phyloP scores from a whole-genome alignment of 2,888 invertebrate species.

The Nycteola revayana region DNA sequence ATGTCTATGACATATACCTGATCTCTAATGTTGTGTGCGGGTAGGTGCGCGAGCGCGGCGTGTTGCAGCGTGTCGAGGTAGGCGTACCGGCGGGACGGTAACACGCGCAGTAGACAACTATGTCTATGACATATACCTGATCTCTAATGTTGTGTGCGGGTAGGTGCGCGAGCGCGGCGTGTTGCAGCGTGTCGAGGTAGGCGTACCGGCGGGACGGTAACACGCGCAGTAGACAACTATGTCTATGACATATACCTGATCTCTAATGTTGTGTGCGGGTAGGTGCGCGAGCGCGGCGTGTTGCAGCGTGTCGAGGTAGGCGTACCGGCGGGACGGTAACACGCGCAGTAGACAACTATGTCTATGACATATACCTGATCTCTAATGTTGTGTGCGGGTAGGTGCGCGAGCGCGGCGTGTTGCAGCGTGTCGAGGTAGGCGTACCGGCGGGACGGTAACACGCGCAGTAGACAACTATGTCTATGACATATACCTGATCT shows the following conservation, averaged over 20 bases:
- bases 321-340: conserved; percentile 45
- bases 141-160: not conserved
- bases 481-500: not conserved
- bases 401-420: conserved; percentile 80
- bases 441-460: conserved; percentile 45
- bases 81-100: no score
- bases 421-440: conserved; percentile 75
- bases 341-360: conserved; percentile 47
- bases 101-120: no score
- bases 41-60: no score
- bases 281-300: conserved; percentile 82
- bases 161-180: not conserved
- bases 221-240: no score
- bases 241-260: conserved; percentile 55
- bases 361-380: conserved; percentile 61
- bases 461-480: conserved; percentile 45
- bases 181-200: conserved; percentile 51
- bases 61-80: no score
- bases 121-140: no score
- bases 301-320: conserved; percentile 74
- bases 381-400: conserved; percentile 81
- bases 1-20: no score
- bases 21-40: no score
- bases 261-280: conserved; percentile 81
- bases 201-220: conserved; percentile 40